Base-by-base conservation (phyloP, 2,113 vertebrate species). In the Triplophysa rosa region DNA sequence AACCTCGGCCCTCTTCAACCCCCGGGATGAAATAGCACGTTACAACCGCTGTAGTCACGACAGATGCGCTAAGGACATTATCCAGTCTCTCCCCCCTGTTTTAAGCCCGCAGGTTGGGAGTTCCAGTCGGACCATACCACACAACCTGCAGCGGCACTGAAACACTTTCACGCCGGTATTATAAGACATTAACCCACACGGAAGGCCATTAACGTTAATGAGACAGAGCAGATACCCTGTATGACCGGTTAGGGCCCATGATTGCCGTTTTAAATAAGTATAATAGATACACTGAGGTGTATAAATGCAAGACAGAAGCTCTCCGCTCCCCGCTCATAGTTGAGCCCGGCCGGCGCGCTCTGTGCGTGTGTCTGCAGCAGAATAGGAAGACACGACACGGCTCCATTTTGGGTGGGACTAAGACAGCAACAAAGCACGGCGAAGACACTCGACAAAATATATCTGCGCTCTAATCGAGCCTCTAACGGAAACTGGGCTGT, bases 391-490 rank as follows among this genome's bases (percentile, higher is more conserved):
- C 71, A 52, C 76, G 82, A 83, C 67, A 63, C 74, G 82, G 76
- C 93, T 94, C 95, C 95, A 95, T 96, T 93, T 95, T 96, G 95
- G 95, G 94, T 94, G 94, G 93, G 92, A 95, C 95, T 95, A 93
- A 84, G 61, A 94, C 87, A 89, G 92, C 93, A 93, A 93, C 93
- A 84, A 85, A 88, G 85, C 85, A 72, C 85, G 82, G 77, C 84
- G 86, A 89, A 88, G 84, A 91, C 87, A 89, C 84, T 67, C 52
- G 37, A 71, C 61, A 21, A 80, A 79, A 87, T 90, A 83, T 83
- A 67, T 64, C 49, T 59, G 23, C 81, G 84, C 79, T 81, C 77
- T 29, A 37, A 47, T n/a, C 65, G 79, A 52, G 10, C 71, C n/a
- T 67, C 52, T 52, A 54, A 56, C 52, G 40, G 37, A 1, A 17